These are phyloP conservation scores for Copidosoma floridanum DNA, from an alignment of 1,140 invertebrate species.

Conservation along the genomic window DNA sequence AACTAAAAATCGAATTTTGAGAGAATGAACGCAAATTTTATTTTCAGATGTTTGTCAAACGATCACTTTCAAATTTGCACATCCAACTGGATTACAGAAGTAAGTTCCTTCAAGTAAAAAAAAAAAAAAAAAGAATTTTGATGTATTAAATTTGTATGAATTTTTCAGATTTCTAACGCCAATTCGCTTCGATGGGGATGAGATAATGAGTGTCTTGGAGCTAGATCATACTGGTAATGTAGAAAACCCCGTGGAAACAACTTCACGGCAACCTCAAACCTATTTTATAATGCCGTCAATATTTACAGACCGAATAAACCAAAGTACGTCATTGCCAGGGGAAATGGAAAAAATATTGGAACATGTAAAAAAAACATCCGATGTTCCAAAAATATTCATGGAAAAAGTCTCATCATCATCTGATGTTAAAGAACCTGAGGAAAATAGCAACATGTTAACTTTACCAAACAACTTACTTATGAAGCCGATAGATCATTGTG, in stretches of 20 bases:
- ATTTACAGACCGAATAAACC: conserved; percentile 24
- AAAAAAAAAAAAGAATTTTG: too few relatives aligned
- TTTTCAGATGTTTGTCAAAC: conserved; percentile 35
- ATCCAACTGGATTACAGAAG: conserved; percentile 30
- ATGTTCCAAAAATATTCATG: too few relatives aligned
- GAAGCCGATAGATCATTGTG: too few relatives aligned
- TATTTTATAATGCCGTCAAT: conserved; percentile 25
- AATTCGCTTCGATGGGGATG: conserved; percentile 10
- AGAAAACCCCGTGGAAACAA: background rate
- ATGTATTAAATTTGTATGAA: too few relatives aligned
- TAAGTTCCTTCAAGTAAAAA: conserved; percentile 12
- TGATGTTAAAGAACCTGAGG: too few relatives aligned
- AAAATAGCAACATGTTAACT: too few relatives aligned
- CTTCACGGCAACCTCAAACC: conserved; percentile 4
- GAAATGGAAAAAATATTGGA: too few relatives aligned
- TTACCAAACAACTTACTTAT: too few relatives aligned
- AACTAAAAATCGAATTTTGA: background rate
- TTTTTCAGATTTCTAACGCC: conserved; percentile 23
- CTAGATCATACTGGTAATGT: background rate
- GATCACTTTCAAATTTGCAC: conserved; percentile 43
- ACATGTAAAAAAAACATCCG: too few relatives aligned
- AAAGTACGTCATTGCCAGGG: too few relatives aligned
- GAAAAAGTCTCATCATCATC: too few relatives aligned
- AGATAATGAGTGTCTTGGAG: background rate
- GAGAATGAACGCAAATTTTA: conserved; percentile 10